Evolutionary conservation across 2,888 invertebrate genomes (phyloP), one percentile per base, ranked within the genome.

Genomic region (Tenthredo distinguenda): DNA sequence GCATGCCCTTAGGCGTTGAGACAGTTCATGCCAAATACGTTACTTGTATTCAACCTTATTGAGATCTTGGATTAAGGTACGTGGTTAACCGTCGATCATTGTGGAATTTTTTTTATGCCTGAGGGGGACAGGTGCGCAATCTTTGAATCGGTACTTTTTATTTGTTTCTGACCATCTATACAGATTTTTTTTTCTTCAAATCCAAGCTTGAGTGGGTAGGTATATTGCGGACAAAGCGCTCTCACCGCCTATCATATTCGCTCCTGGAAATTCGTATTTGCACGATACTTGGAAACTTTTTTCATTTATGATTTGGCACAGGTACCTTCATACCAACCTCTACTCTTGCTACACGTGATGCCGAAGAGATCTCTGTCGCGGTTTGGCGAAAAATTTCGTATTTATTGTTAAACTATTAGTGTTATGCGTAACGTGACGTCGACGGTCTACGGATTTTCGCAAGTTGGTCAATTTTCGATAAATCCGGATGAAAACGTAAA

Each of bases 51-150:
- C 34, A 40, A 81, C n/a, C 40, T 58, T 21, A 62, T 62, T 40
- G 34, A 62, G 81, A 81, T 37, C 58, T 62, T 37, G 81, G 26
- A 10, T 62, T 40, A 34, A 62, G 58, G 18, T 37, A 81, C 58
- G 81, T 62, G 81, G 81, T 81, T 81, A 81, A 81, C 81, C 81
- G 62, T 81, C 81, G 81, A 81, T 81, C 81, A 81, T 81, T 81
- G 81, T 81, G 21, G 1, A 40, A 9, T n/a, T 81, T 40, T 50
- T 81, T 81, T 79, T 62, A n/a, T 37, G 58, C 58, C 81, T 12
- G 10, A 58, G 62, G 62, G 40, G 62, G 81, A 62, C 81, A 81
- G 81, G 81, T 81, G 81, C 6, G 81, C 37, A 21, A 50, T 37
- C 81, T 81, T 81, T 62, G 81, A 79, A 81, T 21, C 58, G 50